Conservation (phyloP, 2,113 vertebrate genomes). For the Rhabdomys dilectus region DNA sequence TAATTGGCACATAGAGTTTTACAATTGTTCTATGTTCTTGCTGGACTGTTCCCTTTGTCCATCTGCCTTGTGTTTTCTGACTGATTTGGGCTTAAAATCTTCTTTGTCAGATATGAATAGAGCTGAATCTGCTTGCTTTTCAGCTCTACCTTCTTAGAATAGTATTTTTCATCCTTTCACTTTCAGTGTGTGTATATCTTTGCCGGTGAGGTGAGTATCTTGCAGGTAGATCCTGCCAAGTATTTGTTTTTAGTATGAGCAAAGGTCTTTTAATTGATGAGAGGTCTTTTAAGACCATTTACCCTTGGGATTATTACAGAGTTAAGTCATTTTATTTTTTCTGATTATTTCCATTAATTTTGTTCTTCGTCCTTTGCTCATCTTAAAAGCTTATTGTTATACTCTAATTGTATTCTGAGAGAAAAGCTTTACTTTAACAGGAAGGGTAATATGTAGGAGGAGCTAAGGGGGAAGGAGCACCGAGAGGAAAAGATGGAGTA, state of each 20-base stretch:
- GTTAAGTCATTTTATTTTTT: not conserved
- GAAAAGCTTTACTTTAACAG: too few relatives aligned
- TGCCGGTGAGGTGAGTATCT: not conserved
- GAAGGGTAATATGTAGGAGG: too few relatives aligned
- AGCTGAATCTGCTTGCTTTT: not conserved
- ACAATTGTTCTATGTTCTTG: not conserved
- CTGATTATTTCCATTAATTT: not conserved
- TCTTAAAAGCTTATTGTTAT: not conserved
- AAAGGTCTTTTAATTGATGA: not conserved
- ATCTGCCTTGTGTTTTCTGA: not conserved
- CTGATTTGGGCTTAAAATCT: not conserved
- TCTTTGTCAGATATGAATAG: not conserved
- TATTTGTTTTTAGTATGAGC: not conserved
- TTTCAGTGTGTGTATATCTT: not conserved
- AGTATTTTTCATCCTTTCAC: not conserved
- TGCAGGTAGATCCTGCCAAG: not conserved
- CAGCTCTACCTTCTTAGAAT: not conserved
- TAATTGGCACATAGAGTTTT: not conserved
- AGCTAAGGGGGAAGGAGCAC: too few relatives aligned
- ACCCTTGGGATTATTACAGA: not conserved
- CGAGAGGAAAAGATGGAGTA: too few relatives aligned
- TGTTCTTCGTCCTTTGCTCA: not conserved
- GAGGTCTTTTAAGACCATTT: not conserved
- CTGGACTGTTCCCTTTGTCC: not conserved
- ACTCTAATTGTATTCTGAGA: too few relatives aligned